These are phyloP conservation scores for Lymantria monacha DNA, from an alignment of 2,888 invertebrate species.

Conservation along the genomic window DNA sequence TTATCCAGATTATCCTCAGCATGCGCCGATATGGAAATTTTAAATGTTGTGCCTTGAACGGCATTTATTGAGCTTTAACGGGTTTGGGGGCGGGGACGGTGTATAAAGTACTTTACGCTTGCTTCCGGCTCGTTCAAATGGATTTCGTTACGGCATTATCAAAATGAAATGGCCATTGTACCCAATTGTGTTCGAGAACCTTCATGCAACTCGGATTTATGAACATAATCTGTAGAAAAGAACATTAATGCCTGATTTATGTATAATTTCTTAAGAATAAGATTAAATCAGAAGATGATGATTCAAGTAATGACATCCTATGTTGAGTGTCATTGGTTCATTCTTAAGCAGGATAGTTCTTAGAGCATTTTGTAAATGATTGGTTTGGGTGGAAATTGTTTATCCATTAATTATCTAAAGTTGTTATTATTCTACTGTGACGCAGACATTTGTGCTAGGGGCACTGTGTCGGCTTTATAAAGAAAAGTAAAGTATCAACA, in stretches of 20 bases:
- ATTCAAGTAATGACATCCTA: no score
- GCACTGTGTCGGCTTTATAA: no score
- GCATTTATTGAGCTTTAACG: slow-evolving; percentile 57
- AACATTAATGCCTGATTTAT: neutral
- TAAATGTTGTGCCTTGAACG: slow-evolving; percentile 49
- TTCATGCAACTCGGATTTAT: neutral
- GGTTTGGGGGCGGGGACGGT: slow-evolving; percentile 41
- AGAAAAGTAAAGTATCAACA: no score
- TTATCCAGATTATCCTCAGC: slow-evolving; percentile 60
- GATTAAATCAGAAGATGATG: no score
- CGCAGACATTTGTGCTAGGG: no score
- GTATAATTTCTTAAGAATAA: no score
- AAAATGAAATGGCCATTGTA: slow-evolving; percentile 20
- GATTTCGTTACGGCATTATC: slow-evolving; percentile 40
- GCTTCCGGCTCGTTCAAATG: slow-evolving; percentile 47
- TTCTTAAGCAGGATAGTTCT: no score
- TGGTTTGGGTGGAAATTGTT: no score
- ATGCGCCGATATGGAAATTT: slow-evolving; percentile 53
- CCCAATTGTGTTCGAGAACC: neutral
- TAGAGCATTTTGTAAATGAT: no score
- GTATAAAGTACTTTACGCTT: slow-evolving; percentile 41
- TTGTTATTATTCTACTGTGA: no score
- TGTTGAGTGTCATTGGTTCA: no score
- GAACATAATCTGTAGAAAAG: neutral
- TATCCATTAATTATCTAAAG: no score